Conservation (phyloP, 2,888 invertebrate genomes). For the Eutolmus rufibarbis region DNA sequence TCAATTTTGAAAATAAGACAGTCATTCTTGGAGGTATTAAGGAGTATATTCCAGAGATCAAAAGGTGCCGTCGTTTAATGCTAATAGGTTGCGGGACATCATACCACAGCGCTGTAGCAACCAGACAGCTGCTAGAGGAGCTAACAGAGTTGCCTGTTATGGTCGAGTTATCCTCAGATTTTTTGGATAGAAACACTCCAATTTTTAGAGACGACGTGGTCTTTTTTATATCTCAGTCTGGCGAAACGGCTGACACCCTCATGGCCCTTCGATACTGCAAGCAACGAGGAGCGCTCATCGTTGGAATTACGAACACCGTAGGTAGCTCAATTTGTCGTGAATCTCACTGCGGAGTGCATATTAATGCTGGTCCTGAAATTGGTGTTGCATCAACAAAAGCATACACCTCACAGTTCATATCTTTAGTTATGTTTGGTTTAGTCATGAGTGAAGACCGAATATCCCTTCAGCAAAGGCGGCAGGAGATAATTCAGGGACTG, state of each 20-base stretch:
- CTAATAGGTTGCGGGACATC: constrained; percentile 99
- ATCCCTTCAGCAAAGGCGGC: constrained; percentile 84
- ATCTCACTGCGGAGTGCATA: constrained; percentile 98
- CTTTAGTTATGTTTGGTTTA: constrained; percentile 97
- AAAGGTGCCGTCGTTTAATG: constrained; percentile 94
- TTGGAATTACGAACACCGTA: constrained; percentile 98
- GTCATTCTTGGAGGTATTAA: constrained; percentile 97
- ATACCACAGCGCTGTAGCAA: constrained; percentile 98
- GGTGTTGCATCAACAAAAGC: constrained; percentile 99
- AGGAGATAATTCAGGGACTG: constrained; percentile 89
- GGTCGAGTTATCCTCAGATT: constrained; percentile 98
- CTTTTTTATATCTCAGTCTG: constrained; percentile 99
- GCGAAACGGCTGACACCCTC: constrained; percentile 97
- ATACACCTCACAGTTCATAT: constrained; percentile 98
- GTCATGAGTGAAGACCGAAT: constrained; percentile 98
- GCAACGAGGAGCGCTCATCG: constrained; percentile 93
- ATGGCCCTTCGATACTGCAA: constrained; percentile 98
- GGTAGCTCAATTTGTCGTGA: constrained; percentile 99
- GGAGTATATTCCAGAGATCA: constrained; percentile 97
- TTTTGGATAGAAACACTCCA: constrained; percentile 96
- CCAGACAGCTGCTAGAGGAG: constrained; percentile 94
- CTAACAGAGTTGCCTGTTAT: constrained; percentile 98
- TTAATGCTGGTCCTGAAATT: constrained; percentile 99
- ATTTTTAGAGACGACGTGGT: constrained; percentile 99
- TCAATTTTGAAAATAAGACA: constrained; percentile 87